phyloP scores from a whole-genome alignment of 2,797 vertebrate species.

The Chaetodon trifasciatus region DNA sequence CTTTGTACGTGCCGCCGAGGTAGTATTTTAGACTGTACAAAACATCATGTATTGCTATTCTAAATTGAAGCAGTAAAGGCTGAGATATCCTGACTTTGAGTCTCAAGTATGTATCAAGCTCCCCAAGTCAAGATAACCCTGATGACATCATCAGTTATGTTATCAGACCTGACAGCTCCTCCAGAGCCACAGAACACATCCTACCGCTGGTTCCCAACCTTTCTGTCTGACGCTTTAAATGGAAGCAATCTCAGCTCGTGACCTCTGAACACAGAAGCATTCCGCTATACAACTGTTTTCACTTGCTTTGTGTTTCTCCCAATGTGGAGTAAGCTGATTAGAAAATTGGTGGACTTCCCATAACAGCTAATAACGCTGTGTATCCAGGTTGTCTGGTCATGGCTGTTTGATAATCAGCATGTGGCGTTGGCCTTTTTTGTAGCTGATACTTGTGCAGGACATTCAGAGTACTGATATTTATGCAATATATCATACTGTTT shows the following conservation, averaged over 20 bases:
- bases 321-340: background rate
- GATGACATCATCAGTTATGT: background rate
- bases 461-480: background rate
- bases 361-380: background rate
- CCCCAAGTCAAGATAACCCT: no score
- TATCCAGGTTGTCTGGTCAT: no score
- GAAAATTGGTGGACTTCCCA: background rate
- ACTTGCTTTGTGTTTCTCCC: background rate
- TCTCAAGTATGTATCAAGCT: background rate
- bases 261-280: background rate
- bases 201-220: no score
- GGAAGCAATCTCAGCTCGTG: background rate
- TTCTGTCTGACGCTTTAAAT: background rate
- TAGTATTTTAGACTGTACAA: background rate
- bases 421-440: background rate
- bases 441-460: background rate
- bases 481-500: background rate
- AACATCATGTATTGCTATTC: background rate
- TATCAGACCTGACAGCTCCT: background rate
- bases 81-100: background rate
- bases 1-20: background rate
- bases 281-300: background rate
- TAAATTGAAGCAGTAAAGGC: background rate
- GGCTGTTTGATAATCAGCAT: background rate
- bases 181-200: background rate